These are phyloP conservation scores for Mobula hypostoma DNA, from an alignment of 2,113 vertebrate species.

Conservation along the genomic window DNA sequence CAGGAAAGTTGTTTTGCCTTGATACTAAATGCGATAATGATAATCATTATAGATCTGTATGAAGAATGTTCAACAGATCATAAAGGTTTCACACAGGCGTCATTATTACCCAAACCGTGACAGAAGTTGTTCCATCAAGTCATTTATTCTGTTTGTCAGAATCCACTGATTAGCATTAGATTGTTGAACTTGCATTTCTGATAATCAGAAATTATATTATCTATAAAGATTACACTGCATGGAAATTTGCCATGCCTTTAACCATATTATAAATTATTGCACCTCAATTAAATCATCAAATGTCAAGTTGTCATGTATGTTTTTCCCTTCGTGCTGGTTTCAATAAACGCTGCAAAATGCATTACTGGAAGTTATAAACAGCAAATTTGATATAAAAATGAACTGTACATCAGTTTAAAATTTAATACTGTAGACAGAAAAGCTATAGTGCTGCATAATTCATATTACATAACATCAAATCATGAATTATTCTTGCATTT, in stretches of 20 bases:
- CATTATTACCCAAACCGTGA: neutral
- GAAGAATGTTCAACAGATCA: neutral
- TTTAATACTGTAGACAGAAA: neutral
- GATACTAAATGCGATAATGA: slow-evolving; percentile 3
- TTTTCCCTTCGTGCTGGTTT: neutral
- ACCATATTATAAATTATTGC: neutral
- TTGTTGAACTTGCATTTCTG: neutral
- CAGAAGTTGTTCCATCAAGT: neutral
- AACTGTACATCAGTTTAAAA: neutral
- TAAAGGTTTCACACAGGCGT: neutral
- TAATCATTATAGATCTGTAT: neutral
- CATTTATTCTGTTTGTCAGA: neutral
- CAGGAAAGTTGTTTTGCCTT: neutral
- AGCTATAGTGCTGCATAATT: neutral
- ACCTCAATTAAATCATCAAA: neutral
- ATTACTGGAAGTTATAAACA: neutral
- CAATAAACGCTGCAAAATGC: neutral
- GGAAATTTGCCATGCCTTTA: neutral
- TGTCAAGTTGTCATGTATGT: neutral
- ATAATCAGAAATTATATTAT: neutral
- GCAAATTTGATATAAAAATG: neutral
- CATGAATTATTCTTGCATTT: neutral
- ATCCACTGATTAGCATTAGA: neutral
- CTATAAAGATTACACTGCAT: neutral
- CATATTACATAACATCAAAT: neutral